Evolutionary conservation across 1,140 invertebrate species (phyloP).

Genomic region (Cydia pomonella): DNA sequence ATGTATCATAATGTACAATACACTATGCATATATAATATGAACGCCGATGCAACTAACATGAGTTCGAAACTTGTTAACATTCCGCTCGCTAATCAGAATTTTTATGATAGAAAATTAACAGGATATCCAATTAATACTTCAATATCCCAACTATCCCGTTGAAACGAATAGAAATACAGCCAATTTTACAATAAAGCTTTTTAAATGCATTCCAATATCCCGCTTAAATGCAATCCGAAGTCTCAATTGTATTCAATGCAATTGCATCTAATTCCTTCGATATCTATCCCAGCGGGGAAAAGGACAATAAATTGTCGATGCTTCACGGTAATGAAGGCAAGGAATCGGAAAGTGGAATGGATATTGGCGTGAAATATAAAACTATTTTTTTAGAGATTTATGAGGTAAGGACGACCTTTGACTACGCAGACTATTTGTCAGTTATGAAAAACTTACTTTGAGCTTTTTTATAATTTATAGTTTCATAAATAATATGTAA

Average conservation of each 20-base stretch:
- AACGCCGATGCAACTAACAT: too few relatives aligned
- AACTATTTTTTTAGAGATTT: not conserved
- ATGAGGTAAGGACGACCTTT: not conserved
- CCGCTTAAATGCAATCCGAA: conserved; percentile 30
- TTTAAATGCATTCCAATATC: conserved; percentile 38
- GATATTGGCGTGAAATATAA: not conserved
- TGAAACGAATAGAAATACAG: not conserved
- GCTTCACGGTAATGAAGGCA: conserved; percentile 34
- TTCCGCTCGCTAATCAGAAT: too few relatives aligned
- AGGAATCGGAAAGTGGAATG: not conserved
- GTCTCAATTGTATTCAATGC: conserved; percentile 50
- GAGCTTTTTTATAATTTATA: too few relatives aligned
- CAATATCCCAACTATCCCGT: not conserved
- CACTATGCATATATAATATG: too few relatives aligned
- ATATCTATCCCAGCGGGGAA: conserved; percentile 43
- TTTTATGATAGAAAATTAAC: not conserved
- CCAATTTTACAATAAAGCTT: not conserved
- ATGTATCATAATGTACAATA: too few relatives aligned
- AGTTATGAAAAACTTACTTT: not conserved
- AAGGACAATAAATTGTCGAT: conserved; percentile 40
- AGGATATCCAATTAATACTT: not conserved
- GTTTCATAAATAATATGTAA: too few relatives aligned
- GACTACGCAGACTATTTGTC: not conserved
- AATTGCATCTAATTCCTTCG: conserved; percentile 58
- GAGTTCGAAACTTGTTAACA: too few relatives aligned